Percentiles rank a stretch among this genome's conserved stretches.
phyloP scores from a whole-genome alignment of 2,797 vertebrate genomes.

The Labeo calbasu region DNA sequence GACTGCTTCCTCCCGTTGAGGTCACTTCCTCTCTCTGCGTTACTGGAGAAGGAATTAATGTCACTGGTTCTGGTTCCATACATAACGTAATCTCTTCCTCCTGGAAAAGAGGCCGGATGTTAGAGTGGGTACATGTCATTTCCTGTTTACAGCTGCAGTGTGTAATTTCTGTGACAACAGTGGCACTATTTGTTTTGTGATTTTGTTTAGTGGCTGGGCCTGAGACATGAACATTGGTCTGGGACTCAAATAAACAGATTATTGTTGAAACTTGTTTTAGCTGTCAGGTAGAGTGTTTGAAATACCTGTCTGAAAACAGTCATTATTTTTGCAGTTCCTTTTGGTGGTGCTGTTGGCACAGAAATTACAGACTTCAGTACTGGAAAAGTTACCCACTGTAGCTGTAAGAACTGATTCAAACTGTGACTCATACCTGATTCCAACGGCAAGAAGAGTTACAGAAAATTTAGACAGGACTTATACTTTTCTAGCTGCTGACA shows the following conservation, averaged over 20 bases:
- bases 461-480: slow-evolving; percentile 2
- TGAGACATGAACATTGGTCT: background rate
- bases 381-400: background rate
- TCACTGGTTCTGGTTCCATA: slow-evolving; percentile 90
- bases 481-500: slow-evolving; percentile 5
- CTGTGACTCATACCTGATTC: background rate
- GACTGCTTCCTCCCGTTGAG: slow-evolving; percentile 86
- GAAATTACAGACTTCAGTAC: background rate
- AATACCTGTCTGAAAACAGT: slow-evolving; percentile 5
- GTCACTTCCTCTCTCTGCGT: slow-evolving; percentile 87
- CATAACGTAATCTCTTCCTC: slow-evolving; percentile 90
- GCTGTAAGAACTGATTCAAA: background rate
- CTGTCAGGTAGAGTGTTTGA: background rate
- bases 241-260: background rate
- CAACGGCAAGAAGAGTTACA: background rate
- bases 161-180: background rate
- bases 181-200: background rate
- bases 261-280: background rate
- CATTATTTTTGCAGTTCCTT: background rate
- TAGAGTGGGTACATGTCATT: slow-evolving; percentile 8
- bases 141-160: background rate
- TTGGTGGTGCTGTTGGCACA: background rate
- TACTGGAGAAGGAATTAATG: slow-evolving; percentile 81
- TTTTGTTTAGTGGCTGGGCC: background rate
- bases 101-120: slow-evolving; percentile 63